Conservation (phyloP, 2,113 vertebrate species). For the Pedetes capensis region DNA sequence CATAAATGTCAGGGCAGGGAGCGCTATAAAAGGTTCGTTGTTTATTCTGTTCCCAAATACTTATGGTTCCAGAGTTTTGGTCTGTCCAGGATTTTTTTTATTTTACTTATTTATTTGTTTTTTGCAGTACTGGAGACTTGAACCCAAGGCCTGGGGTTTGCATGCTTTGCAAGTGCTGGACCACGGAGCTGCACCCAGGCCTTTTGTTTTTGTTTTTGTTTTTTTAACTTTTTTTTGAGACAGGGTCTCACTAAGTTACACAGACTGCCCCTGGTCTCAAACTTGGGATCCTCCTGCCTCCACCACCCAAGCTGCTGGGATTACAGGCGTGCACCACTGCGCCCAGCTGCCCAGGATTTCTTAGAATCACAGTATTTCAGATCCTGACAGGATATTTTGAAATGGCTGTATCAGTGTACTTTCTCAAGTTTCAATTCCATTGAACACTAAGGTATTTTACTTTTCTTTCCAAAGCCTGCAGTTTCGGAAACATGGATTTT, state of each 20-base stretch:
- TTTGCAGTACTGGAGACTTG: too few relatives aligned
- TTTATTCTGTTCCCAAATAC: background rate
- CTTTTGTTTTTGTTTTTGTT: too few relatives aligned
- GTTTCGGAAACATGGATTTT: background rate
- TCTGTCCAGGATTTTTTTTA: background rate
- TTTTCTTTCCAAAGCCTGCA: background rate
- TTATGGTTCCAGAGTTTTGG: background rate
- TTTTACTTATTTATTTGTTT: too few relatives aligned
- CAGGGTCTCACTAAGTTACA: too few relatives aligned
- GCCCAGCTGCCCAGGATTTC: background rate
- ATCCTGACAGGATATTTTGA: background rate
- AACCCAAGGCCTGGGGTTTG: too few relatives aligned
- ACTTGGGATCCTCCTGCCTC: too few relatives aligned
- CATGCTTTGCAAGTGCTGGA: too few relatives aligned
- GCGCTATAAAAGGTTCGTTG: rapidly evolving
- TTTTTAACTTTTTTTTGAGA: too few relatives aligned
- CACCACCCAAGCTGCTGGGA: too few relatives aligned
- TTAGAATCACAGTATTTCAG: background rate
- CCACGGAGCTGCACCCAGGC: too few relatives aligned
- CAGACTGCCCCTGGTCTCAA: too few relatives aligned
- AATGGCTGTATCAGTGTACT: background rate
- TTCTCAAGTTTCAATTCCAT: background rate
- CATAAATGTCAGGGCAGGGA: background rate
- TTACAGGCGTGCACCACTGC: too few relatives aligned
- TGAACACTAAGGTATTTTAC: background rate